These are phyloP conservation scores for Psittacula echo DNA, from an alignment of 2,797 vertebrate species.

Conservation along the genomic window DNA sequence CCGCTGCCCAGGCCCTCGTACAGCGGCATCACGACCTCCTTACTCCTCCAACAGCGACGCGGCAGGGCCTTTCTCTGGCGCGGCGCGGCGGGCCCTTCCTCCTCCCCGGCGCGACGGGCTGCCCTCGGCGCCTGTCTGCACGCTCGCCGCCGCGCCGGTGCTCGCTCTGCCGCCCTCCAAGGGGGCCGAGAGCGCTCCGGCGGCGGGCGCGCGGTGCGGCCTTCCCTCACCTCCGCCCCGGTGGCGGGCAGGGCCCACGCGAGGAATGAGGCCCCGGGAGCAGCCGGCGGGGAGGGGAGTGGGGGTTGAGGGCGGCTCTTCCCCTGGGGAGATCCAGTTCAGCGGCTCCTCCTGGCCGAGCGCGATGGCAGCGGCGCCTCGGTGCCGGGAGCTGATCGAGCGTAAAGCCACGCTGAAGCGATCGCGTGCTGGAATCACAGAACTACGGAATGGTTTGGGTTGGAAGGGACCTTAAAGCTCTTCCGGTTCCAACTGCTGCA, in stretches of 20 bases:
- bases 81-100: neutral
- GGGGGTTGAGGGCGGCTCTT: neutral
- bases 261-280: neutral
- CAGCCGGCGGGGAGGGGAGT: neutral
- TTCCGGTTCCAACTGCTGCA: too few relatives aligned
- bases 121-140: neutral
- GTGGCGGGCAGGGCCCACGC: accelerated
- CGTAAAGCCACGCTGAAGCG: accelerated
- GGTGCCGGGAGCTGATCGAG: neutral
- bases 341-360: too few relatives aligned
- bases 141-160: too few relatives aligned
- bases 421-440: too few relatives aligned
- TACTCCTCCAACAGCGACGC: neutral
- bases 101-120: neutral
- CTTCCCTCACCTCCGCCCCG: neutral
- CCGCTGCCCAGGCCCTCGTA: constrained; percentile 95
- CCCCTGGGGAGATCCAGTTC: accelerated
- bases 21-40: constrained; percentile 83
- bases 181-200: accelerated
- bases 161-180: accelerated
- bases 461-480: too few relatives aligned
- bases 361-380: neutral
- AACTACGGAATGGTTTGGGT: too few relatives aligned
- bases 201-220: accelerated
- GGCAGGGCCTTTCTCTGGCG: neutral